These are phyloP conservation scores for Sebastes cheni DNA, from an alignment of 2,797 vertebrate species.

Conservation along the genomic window DNA sequence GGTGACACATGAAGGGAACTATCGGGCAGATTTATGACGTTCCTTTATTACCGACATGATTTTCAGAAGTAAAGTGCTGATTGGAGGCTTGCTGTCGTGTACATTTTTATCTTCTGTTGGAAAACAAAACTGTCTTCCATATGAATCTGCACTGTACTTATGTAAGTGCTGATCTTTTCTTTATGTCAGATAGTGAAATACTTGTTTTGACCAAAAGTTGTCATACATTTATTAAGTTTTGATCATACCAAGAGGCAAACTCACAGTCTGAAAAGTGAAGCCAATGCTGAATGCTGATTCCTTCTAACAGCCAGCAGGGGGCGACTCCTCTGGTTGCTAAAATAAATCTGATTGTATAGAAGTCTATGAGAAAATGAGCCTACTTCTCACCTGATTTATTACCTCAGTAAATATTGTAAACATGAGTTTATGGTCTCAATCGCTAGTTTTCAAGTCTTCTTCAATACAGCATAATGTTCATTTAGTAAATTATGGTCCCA, in stretches of 20 bases:
- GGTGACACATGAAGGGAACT: not conserved
- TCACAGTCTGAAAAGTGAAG: too few relatives aligned
- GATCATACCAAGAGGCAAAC: too few relatives aligned
- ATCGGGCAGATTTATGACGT: not conserved
- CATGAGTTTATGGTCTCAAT: too few relatives aligned
- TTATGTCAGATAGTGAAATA: not conserved
- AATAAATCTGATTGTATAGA: accelerated
- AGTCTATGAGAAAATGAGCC: too few relatives aligned
- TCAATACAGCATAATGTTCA: too few relatives aligned
- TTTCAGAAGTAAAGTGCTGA: not conserved
- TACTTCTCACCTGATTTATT: too few relatives aligned
- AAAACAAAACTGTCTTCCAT: slow-evolving; percentile 16
- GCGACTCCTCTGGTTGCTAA: too few relatives aligned
- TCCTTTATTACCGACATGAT: not conserved
- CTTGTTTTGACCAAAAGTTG: not conserved
- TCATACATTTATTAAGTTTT: not conserved
- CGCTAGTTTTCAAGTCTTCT: too few relatives aligned
- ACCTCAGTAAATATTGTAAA: too few relatives aligned
- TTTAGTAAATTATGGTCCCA: too few relatives aligned
- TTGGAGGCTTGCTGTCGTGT: not conserved
- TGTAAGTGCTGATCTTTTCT: not conserved
- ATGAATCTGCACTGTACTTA: not conserved
- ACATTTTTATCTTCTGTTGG: not conserved
- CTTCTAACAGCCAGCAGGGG: too few relatives aligned
- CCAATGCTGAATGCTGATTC: too few relatives aligned